Evolutionary conservation across 1,140 invertebrate genomes (phyloP), one percentile per base, ranked within the genome.

Genomic region (Zaprionus davidi): DNA sequence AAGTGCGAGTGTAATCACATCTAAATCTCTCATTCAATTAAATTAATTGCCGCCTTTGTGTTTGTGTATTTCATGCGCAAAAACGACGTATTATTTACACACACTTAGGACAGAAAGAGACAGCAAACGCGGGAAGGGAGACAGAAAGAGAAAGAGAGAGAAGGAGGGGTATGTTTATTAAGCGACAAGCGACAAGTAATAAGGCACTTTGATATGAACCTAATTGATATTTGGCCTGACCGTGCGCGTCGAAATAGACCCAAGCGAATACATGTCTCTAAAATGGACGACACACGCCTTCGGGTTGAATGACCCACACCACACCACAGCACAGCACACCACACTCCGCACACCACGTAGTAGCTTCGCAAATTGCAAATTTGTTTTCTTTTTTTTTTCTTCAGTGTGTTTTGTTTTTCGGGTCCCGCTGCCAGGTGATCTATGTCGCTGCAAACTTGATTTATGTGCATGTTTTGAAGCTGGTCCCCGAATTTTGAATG

Each of bases 11-110:
- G 63, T 82, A 86, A 87, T 87, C 83, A 65, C 73, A 55, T 44
- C 65, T 63, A 71, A 87, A 88, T 88, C 83, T 88, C 71, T 68
- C 66, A 76, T 76, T 88, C 78, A 88, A 88, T 88, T 88, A 79
- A 88, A 81, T 79, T 83, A 81, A 83, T 88, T 81, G 80, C 68
- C 71, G 46, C 70, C 72, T 69, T 73, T 56, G 72, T 73, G 65
- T 76, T 75, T 79, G 67, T 72, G 59, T 68, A 36, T 24, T 51
- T 38, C 60, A 74, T 67, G 78, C 75, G 58, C 49, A 76, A 75
- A 71, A 73, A 62, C 68, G 56, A 28, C 53, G 70, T 68, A 79
- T 86, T 76, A 69, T 58, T 82, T 76, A 72, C 62, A 66, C 60
- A 71, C 20, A 22, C 20, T 28, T n/a, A 55, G 28, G 3, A 34